These are phyloP conservation scores for Hoplodrina ambigua DNA, from an alignment of 2,888 invertebrate genomes.

Conservation along the genomic window DNA sequence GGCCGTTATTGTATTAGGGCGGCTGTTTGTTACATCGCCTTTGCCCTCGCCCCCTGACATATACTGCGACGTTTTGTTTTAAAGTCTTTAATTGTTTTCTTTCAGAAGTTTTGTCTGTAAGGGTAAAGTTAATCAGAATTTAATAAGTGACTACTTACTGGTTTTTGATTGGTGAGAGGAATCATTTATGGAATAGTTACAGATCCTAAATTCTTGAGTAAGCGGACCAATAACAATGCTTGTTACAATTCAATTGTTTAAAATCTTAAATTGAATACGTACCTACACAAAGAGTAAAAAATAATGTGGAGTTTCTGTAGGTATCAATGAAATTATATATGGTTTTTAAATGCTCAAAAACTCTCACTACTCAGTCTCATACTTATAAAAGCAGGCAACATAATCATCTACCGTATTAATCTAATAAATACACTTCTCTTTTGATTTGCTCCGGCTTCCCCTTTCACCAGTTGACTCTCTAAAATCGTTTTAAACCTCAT, in stretches of 20 bases:
- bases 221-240: neutral
- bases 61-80: conserved; percentile 50
- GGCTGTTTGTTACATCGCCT: conserved; percentile 87
- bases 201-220: too few species aligned
- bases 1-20: conserved; percentile 92
- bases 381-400: conserved; percentile 7
- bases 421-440: conserved; percentile 52
- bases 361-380: conserved; percentile 1
- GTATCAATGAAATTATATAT: neutral
- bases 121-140: conserved; percentile 15
- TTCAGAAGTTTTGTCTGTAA: conserved; percentile 24
- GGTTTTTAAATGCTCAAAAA: neutral
- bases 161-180: conserved; percentile 8
- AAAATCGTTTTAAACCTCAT: conserved; percentile 81
- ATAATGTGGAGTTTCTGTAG: neutral
- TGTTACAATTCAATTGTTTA: too few species aligned
- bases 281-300: too few species aligned
- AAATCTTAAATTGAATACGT: neutral
- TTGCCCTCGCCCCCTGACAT: conserved; percentile 65
- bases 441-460: conserved; percentile 49
- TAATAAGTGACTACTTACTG: neutral
- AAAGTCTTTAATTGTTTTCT: conserved; percentile 61
- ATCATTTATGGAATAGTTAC: neutral
- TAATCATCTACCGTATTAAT: conserved; percentile 15
- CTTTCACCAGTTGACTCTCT: conserved; percentile 59